Conservation (phyloP, 2,888 invertebrate species). For the Lordiphosa fenestrarum region DNA sequence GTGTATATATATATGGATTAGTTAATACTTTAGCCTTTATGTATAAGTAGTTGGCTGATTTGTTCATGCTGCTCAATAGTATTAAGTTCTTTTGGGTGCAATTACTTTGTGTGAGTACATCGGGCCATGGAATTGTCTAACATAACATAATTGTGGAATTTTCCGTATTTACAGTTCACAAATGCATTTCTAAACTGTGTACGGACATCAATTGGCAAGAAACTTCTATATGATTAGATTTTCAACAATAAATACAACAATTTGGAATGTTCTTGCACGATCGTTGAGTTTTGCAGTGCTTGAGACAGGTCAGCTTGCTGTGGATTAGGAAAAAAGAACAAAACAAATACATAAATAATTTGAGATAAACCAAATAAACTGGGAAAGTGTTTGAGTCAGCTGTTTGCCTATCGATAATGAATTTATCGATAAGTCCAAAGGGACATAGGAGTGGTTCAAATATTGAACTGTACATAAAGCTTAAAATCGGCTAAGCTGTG, state of each 20-base stretch:
- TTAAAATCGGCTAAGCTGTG: too few species aligned
- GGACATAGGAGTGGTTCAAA: too few species aligned
- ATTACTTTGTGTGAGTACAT: constrained; percentile 44
- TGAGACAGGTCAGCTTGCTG: constrained; percentile 22
- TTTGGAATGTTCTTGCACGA: constrained; percentile 45
- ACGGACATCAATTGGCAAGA: constrained; percentile 17
- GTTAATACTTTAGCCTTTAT: constrained; percentile 45
- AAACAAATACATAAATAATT: too few species aligned
- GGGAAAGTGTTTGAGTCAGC: too few species aligned
- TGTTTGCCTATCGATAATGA: too few species aligned
- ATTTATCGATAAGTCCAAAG: too few species aligned
- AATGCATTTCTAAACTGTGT: constrained; percentile 8
- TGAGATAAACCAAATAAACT: too few species aligned
- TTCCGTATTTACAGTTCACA: not conserved
- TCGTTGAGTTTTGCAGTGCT: too few species aligned
- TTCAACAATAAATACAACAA: constrained; percentile 57
- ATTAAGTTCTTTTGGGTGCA: constrained; percentile 30
- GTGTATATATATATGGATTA: constrained; percentile 33
- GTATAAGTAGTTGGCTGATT: constrained; percentile 13
- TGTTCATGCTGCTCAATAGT: constrained; percentile 49
- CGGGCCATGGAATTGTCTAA: constrained; percentile 26
- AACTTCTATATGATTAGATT: constrained; percentile 20
- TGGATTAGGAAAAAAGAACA: not conserved
- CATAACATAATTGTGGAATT: constrained; percentile 3
- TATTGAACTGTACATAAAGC: too few species aligned